Conservation (phyloP, 2,888 invertebrate genomes). For the Sclerodermus sp. region DNA sequence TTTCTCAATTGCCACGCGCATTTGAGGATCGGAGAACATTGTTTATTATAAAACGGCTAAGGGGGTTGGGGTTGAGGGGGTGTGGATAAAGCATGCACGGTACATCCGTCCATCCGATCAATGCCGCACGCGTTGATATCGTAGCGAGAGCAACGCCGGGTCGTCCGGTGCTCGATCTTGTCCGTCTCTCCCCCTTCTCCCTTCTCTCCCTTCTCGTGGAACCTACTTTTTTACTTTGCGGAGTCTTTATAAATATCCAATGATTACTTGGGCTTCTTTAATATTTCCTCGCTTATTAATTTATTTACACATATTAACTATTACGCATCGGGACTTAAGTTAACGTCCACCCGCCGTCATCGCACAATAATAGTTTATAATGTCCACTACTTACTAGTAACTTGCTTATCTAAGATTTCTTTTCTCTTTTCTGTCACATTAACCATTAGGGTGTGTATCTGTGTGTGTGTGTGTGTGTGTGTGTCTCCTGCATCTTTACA, state of each 20-base stretch:
- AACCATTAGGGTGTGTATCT: slow-evolving; percentile 36
- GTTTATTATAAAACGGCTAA: slow-evolving; percentile 49
- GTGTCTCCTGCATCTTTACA: slow-evolving; percentile 36
- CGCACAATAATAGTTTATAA: slow-evolving; percentile 42
- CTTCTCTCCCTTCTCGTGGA: slow-evolving; percentile 25
- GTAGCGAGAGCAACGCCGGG: slow-evolving; percentile 10
- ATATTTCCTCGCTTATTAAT: slow-evolving; percentile 49
- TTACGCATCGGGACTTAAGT: slow-evolving; percentile 47
- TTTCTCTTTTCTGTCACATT: no score
- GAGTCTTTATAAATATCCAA: slow-evolving; percentile 52
- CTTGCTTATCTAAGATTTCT: slow-evolving; percentile 34
- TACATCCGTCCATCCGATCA: slow-evolving; percentile 34
- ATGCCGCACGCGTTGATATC: slow-evolving; percentile 11
- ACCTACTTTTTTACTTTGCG: slow-evolving; percentile 41
- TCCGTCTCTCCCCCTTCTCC: slow-evolving; percentile 5
- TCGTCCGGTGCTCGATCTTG: slow-evolving; percentile 11
- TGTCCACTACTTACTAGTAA: slow-evolving; percentile 46
- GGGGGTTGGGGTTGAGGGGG: no score
- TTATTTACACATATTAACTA: slow-evolving; percentile 54
- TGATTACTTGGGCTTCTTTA: slow-evolving; percentile 51
- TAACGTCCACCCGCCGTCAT: slow-evolving; percentile 38
- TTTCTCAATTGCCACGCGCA: slow-evolving; percentile 29
- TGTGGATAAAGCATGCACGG: slow-evolving; percentile 50
- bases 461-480: slow-evolving; percentile 1
- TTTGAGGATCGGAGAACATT: slow-evolving; percentile 39